A percentile compares a stretch with the other conserved stretches of the same genome.
Conservation (phyloP, 2,888 invertebrate genomes). For the Chloromyia formosa region DNA sequence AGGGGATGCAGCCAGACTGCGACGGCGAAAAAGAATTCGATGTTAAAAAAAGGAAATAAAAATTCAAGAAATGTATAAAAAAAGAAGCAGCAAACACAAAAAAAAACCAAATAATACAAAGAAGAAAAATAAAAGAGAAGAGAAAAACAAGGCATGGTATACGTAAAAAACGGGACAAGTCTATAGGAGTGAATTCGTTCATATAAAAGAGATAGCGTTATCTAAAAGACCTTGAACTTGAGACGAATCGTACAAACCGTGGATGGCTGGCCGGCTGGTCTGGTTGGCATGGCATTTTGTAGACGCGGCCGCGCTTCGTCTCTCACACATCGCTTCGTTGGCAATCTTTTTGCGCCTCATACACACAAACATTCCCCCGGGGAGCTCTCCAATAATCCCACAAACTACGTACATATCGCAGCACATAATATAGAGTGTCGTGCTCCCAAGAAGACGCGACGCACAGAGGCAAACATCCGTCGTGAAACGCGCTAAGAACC, state of each 20-base stretch:
- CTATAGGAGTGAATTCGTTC: slow-evolving; percentile 44
- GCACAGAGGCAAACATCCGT: too few species aligned
- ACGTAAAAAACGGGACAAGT: slow-evolving; percentile 47
- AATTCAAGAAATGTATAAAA: slow-evolving; percentile 2
- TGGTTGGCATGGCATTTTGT: slow-evolving; percentile 24
- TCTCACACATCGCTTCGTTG: slow-evolving; percentile 14
- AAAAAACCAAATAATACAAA: slow-evolving; percentile 30
- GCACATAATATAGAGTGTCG: too few species aligned
- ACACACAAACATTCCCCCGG: neutral
- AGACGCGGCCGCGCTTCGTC: neutral
- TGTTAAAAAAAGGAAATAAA: slow-evolving; percentile 14
- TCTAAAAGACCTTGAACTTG: slow-evolving; percentile 65
- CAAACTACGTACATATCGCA: too few species aligned
- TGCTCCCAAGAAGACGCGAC: too few species aligned
- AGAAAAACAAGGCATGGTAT: slow-evolving; percentile 29
- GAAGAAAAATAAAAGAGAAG: slow-evolving; percentile 27
- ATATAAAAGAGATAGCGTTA: slow-evolving; percentile 54
- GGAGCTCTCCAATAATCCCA: too few species aligned
- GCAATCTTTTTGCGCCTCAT: slow-evolving; percentile 16
- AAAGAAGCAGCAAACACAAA: slow-evolving; percentile 8
- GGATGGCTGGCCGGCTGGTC: slow-evolving; percentile 31
- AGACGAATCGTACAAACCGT: slow-evolving; percentile 59
- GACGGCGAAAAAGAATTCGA: slow-evolving; percentile 15
- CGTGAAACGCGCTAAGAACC: too few species aligned
- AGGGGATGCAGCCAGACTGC: slow-evolving; percentile 20